Base-by-base conservation (phyloP, 1,140 invertebrate genomes). In the Lepidurus packardi region DNA sequence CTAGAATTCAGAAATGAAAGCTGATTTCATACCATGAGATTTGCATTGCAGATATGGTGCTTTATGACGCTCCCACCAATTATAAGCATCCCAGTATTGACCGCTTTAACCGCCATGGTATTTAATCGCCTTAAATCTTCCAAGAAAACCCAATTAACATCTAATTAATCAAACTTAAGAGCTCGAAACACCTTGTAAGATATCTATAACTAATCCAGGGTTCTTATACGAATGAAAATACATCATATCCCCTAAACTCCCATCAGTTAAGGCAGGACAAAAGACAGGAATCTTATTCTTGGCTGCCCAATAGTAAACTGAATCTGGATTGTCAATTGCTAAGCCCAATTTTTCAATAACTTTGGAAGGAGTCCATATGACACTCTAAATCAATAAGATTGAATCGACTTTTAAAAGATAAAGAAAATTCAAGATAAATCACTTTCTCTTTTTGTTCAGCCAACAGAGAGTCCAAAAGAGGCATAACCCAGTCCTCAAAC, bases 191-290 rank as follows among this genome's bases (percentile, higher is more conserved):
- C 92, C 92, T 85, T 94, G 92, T 77, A 98, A 86, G 84, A 99
- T 97, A 85, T 99, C 98, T 65, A 99, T 85, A 10, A 97, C 88
- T 16, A 99, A 87, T 7, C 97, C 97, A 73, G 96, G 94, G 83
- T 93, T 93, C 83, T 90, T 92, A 83, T 92, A 98, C 0, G 96
- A 97, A 87, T 99, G 98, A 82, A 99, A 98, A 85, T 97, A 99
- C 89, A 99, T 93, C 97, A 99, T 99, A 85, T 99, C 98, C 1
- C 98, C 98, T 21, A 99, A 87, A 82, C 95, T 98, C 6, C 98
- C 98, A 89, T 99, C 98, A 0, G 98, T 99, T 77, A 99, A 85
- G 0, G 97, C 98, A 1, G 98, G 98, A 88, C 96, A 95, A 84
- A 97, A 99, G 0, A 99, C 92, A 7, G 98, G 98, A 85, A 99